Evolutionary conservation across 2,797 vertebrate genomes (phyloP), one percentile per base, ranked within the genome.

Genomic region (Eleutherodactylus coqui): DNA sequence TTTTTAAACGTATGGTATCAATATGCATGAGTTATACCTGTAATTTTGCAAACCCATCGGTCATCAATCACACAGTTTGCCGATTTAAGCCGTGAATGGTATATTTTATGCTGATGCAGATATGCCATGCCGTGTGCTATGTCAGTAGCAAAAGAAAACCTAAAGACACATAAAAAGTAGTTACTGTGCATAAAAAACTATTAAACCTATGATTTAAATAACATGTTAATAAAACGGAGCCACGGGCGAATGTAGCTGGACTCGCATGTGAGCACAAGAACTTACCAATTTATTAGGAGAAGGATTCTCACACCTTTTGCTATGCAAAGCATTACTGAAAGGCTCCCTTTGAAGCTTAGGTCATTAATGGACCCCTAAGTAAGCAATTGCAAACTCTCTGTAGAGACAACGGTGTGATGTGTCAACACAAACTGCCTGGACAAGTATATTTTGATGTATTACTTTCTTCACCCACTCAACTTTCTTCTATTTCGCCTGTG

Each of bases 21-120:
- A 36, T 10, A 64, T 24, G 36, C 24, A 19, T 21, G 19, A 41
- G 43, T 43, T 64, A 88, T 90, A 95, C 95, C 96, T 93, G 96
- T 93, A 89, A 97, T 95, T 91, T 96, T 97, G 91, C 95, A 96
- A 89, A 96, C 95, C 96, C 96, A 97, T 83, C 93, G 92, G 88
- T 96, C 96, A 77, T 97, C 95, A 55, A 95, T 91, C 5, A 97
- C 95, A 80, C 94, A 96, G 91, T 97, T 96, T 1, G 89, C 90
- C 5, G 95, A 96, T 84, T 95, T 97, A 69, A 97, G 89, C 9
- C 90, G 91, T 29, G 95, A 93, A 0, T 96, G 94, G 87, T 92
- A 96, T 85, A 96, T 92, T 90, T 91, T 93, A 87, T 96, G 92
- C 19, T 96, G 95, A 90, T 96, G 95, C 36, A 97, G 94, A 89